These are phyloP conservation scores for Epiblema foenella DNA, from an alignment of 2,888 invertebrate species.

Conservation along the genomic window DNA sequence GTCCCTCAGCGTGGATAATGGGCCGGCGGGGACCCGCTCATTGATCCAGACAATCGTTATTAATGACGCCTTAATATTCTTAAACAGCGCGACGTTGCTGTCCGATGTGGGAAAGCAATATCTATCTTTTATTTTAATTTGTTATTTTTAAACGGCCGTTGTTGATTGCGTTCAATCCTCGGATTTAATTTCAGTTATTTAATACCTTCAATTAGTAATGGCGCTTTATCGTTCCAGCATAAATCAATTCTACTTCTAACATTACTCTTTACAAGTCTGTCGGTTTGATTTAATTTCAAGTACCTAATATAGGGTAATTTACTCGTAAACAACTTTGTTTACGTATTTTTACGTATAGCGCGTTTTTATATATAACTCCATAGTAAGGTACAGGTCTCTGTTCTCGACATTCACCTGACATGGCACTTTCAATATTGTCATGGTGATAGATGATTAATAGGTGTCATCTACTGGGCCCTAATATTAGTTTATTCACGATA, in stretches of 20 bases:
- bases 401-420: no score
- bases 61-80: slow-evolving; percentile 36
- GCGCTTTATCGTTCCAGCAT: slow-evolving; percentile 29
- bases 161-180: background rate
- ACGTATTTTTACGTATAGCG: no score
- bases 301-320: no score
- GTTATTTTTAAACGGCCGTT: background rate
- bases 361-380: no score
- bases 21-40: slow-evolving; percentile 45
- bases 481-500: background rate
- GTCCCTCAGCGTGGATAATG: slow-evolving; percentile 54
- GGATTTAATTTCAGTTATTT: slow-evolving; percentile 57
- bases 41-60: slow-evolving; percentile 53
- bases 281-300: no score
- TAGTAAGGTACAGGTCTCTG: no score
- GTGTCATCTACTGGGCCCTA: no score
- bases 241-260: background rate
- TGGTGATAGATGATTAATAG: no score
- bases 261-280: background rate
- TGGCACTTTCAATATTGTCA: no score
- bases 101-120: background rate
- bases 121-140: background rate
- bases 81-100: background rate
- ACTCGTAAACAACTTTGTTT: no score
- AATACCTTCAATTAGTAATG: slow-evolving; percentile 62